Conservation (phyloP, 2,888 invertebrate genomes). For the Hydriomena furcata region DNA sequence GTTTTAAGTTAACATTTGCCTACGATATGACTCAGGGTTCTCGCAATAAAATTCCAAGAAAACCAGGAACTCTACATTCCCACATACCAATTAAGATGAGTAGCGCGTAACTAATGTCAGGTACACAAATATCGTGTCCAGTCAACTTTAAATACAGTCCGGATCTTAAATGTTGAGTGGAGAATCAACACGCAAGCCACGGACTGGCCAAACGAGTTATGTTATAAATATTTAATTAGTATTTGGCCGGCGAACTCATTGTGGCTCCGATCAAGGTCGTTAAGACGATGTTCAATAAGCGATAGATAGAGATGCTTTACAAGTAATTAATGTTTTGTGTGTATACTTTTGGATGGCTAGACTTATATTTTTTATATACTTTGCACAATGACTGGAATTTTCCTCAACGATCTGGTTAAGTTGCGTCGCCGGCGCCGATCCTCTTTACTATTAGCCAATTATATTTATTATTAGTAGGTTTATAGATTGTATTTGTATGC, state of each 20-base stretch:
- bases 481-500: not conserved
- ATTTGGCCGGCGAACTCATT: slow-evolving; percentile 73
- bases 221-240: slow-evolving; percentile 76
- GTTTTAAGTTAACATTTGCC: slow-evolving; percentile 8
- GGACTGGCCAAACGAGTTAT: slow-evolving; percentile 71
- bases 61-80: slow-evolving; percentile 19
- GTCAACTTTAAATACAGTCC: slow-evolving; percentile 28
- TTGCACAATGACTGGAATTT: slow-evolving; percentile 5
- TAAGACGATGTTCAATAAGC: slow-evolving; percentile 40
- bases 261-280: slow-evolving; percentile 62
- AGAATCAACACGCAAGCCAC: slow-evolving; percentile 62
- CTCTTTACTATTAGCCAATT: not conserved
- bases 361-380: not conserved
- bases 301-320: slow-evolving; percentile 43
- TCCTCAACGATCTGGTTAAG: slow-evolving; percentile 1
- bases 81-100: slow-evolving; percentile 20
- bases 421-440: not conserved
- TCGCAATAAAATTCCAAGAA: slow-evolving; percentile 19
- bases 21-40: slow-evolving; percentile 21
- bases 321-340: slow-evolving; percentile 40
- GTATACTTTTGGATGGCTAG: slow-evolving; percentile 21
- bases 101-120: slow-evolving; percentile 15
- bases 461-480: not conserved
- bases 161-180: slow-evolving; percentile 46
- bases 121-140: slow-evolving; percentile 30